Evolutionary conservation across 2,797 vertebrate species (phyloP), one percentile per base, ranked within the genome.

Genomic region (Etheostoma perlongum): DNA sequence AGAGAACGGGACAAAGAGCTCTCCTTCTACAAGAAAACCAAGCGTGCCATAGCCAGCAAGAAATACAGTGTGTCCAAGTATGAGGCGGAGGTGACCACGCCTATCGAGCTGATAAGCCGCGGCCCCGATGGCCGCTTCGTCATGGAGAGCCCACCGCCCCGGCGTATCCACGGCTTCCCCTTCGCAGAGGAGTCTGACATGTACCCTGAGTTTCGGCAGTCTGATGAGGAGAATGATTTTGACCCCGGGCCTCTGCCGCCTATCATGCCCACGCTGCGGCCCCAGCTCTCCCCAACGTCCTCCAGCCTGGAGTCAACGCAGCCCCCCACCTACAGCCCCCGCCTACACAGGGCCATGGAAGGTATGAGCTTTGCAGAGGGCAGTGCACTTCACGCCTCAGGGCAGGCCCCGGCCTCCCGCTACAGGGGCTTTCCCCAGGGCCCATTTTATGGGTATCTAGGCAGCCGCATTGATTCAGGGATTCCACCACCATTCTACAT

Each of bases 131-230:
- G 98, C 30, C 98, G 98, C 74, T 99, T 99, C 0, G 95, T 98
- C 85, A 98, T 99, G 96, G 97, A 97, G 59, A 94, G 95, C 0
- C 90, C 96, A 67, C 97, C 96, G 81, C 95, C 94, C 1, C 95
- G 98, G 60, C 96, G 97, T 84, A 99, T 99, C 42, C 97, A 99
- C 85, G 98, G 98, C 91, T 99, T 99, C 83, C 98, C 98, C 76
- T 99, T 99, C 7, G 98, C 98, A 0, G 98, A 99, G 92, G 98
- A 99, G 94, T 98, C 98, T 0, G 98, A 99, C 94, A 96, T 99
- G 96, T 99, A 99, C 95, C 98, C 98, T 0, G 98, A 99, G 93
- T 99, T 99, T 95, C 96, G 98, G 86, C 98, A 99, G 95, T 99
- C 98, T 0, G 98, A 99, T 0, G 98, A 99, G 93, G 98, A 99